phyloP scores from a whole-genome alignment of 2,113 vertebrate genomes.

The Myiagra hebetior region DNA sequence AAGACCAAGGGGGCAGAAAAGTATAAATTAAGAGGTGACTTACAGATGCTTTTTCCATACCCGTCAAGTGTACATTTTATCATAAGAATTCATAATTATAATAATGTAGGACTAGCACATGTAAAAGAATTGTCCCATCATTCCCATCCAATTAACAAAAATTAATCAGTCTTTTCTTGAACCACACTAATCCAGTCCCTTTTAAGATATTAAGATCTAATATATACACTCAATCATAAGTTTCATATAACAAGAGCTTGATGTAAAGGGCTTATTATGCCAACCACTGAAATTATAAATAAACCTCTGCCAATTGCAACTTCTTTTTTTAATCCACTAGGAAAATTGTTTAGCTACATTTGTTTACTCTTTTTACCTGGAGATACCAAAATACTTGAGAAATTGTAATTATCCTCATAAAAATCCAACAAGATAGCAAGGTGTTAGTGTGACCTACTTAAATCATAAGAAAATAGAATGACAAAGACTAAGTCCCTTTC shows the following conservation, averaged over 20 bases:
- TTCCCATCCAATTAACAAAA: not conserved
- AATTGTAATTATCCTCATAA: not conserved
- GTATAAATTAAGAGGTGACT: not conserved
- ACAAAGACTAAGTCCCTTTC: not conserved
- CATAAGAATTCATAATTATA: not conserved
- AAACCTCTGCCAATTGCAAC: not conserved
- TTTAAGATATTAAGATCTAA: not conserved
- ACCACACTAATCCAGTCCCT: not conserved
- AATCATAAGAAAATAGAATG: not conserved
- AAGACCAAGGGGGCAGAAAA: not conserved
- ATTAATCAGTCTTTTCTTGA: not conserved
- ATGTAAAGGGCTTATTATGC: not conserved
- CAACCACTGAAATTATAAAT: not conserved
- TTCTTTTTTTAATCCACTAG: not conserved
- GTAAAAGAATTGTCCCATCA: not conserved
- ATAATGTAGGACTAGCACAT: not conserved
- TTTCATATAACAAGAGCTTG: not conserved
- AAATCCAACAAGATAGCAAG: not conserved
- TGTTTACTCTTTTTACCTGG: not conserved
- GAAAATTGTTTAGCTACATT: not conserved
- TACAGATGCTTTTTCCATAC: not conserved
- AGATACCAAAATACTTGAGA: not conserved
- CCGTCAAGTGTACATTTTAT: not conserved
- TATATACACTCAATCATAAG: not conserved
- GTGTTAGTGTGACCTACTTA: not conserved